phyloP scores from a whole-genome alignment of 2,113 vertebrate species.

The Eulacestoma nigropectus region DNA sequence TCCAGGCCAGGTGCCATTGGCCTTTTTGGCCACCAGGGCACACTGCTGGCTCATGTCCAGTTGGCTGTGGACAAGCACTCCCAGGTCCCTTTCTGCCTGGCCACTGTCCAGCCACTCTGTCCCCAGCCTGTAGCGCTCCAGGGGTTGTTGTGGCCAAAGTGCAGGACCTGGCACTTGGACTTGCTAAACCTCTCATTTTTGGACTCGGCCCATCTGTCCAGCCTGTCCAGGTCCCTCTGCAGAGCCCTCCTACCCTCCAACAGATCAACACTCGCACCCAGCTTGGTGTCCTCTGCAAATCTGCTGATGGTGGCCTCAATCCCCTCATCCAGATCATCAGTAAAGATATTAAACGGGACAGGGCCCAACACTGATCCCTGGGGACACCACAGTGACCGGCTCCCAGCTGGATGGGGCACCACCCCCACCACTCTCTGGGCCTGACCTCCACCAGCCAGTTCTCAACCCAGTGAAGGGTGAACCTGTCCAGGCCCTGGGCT shows the following conservation, averaged over 20 bases:
- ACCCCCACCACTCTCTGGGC: neutral
- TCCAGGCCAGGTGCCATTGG: neutral
- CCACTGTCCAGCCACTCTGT: neutral
- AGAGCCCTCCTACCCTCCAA: neutral
- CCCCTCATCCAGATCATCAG: neutral
- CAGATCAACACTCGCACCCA: neutral
- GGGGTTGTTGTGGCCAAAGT: neutral
- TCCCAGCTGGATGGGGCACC: neutral
- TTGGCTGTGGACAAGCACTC: too few species aligned
- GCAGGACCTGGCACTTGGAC: neutral
- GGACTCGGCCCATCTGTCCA: neutral
- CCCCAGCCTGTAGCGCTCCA: neutral
- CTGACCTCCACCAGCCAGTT: neutral
- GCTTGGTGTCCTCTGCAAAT: neutral
- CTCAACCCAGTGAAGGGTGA: neutral
- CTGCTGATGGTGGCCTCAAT: neutral
- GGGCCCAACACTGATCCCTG: neutral
- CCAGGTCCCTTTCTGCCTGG: neutral
- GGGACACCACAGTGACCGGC: neutral
- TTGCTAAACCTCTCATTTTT: rapidly evolving
- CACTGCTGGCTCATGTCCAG: too few species aligned
- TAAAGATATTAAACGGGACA: neutral
- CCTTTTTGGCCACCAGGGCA: neutral
- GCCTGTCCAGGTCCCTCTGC: neutral
- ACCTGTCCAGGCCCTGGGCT: neutral